Percentiles rank a stretch among this genome's conserved stretches.
Conservation (phyloP, 1,140 invertebrate genomes). For the Lordiphosa mommai region DNA sequence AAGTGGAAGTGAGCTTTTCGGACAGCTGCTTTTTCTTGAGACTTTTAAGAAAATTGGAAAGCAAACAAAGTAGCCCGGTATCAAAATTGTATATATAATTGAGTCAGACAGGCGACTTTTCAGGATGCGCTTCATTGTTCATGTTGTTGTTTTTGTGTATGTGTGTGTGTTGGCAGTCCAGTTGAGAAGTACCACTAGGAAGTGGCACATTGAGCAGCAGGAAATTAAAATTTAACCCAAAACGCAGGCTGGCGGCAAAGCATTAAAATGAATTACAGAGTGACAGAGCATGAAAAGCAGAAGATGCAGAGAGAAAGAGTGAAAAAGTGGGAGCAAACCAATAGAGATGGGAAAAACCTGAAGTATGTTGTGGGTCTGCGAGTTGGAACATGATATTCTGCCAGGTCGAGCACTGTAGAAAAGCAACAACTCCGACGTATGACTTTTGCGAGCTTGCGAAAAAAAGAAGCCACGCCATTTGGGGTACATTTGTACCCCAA, state of each 20-base stretch:
- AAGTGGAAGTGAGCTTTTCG: constrained; percentile 13
- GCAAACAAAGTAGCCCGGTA: background rate
- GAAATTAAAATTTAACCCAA: constrained; percentile 68
- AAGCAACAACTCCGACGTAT: too few relatives aligned
- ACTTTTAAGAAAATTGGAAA: background rate
- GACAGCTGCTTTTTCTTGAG: background rate
- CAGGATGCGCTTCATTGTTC: background rate
- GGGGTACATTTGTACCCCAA: too few relatives aligned
- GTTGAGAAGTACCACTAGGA: constrained; percentile 24
- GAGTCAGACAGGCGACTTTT: constrained; percentile 1
- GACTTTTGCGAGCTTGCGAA: too few relatives aligned
- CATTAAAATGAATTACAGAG: constrained; percentile 62
- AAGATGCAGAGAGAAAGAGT: background rate
- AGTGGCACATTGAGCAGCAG: constrained; percentile 61
- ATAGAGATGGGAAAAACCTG: background rate
- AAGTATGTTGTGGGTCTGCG: too few relatives aligned
- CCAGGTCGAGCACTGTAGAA: too few relatives aligned
- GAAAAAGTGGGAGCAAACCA: background rate
- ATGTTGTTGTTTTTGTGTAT: background rate
- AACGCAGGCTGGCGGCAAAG: constrained; percentile 27
- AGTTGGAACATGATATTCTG: too few relatives aligned
- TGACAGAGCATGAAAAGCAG: constrained; percentile 1
- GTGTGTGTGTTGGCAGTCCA: background rate
- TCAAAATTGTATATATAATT: constrained; percentile 4
- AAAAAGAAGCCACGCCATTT: too few relatives aligned